Evolutionary conservation across 2,888 invertebrate species (phyloP).

Genomic region (Hololepta plana): DNA sequence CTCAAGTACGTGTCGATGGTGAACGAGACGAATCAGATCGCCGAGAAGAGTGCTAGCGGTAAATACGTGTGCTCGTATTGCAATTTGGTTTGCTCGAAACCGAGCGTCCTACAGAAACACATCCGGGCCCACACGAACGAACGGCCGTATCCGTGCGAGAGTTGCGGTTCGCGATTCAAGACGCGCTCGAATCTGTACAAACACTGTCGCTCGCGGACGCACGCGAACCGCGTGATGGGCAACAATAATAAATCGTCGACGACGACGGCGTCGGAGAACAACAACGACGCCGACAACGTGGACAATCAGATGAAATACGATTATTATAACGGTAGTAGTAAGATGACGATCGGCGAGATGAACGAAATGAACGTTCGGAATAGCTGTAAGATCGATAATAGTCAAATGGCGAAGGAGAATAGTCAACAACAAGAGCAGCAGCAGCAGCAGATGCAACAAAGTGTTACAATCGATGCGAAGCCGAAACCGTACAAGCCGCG

Average conservation of each 20-base stretch:
- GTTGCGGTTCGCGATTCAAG: constrained; percentile 85
- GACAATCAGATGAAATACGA: too few relatives aligned
- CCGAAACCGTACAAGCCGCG: constrained; percentile 32
- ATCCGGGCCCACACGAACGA: constrained; percentile 88
- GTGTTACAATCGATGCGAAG: constrained; percentile 13
- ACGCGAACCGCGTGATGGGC: constrained; percentile 27
- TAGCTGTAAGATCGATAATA: not conserved
- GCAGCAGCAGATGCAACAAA: not conserved
- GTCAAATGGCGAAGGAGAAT: constrained; percentile 1
- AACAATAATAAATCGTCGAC: constrained; percentile 14
- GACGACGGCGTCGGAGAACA: constrained; percentile 1
- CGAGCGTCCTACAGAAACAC: constrained; percentile 85
- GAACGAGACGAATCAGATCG: not conserved
- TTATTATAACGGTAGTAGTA: too few relatives aligned
- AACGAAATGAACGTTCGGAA: constrained; percentile 2
- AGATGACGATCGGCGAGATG: too few relatives aligned
- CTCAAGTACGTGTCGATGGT: not conserved
- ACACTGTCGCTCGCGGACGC: constrained; percentile 44
- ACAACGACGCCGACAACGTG: not conserved
- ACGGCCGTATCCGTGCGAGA: constrained; percentile 75
- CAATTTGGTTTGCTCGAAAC: constrained; percentile 77
- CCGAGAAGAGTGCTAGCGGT: constrained; percentile 25
- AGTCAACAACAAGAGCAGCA: constrained; percentile 4
- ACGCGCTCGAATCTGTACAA: constrained; percentile 88
- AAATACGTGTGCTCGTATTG: constrained; percentile 78